Evolutionary conservation across 2,113 vertebrate species (phyloP).

Genomic region (Climacteris rufus): DNA sequence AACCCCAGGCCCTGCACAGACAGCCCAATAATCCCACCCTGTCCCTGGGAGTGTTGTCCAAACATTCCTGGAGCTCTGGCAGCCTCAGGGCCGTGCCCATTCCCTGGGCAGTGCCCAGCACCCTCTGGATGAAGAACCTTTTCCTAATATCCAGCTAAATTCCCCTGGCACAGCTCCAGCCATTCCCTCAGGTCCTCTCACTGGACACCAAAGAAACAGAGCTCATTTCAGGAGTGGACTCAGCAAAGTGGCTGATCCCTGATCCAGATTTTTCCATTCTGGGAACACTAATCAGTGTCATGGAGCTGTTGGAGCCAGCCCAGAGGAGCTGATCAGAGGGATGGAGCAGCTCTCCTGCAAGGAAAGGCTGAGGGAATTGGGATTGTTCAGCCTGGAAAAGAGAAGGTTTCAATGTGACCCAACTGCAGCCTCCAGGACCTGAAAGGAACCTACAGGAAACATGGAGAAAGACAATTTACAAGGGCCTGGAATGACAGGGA

Average conservation of each 20-base stretch:
- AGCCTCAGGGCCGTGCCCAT: not conserved
- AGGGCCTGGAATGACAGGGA: not conserved
- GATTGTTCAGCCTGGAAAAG: not conserved
- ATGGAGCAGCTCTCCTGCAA: not conserved
- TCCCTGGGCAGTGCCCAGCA: not conserved
- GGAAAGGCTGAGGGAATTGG: not conserved
- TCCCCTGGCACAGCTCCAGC: not conserved
- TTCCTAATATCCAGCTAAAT: accelerated
- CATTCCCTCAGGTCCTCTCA: not conserved
- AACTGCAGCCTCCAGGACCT: not conserved
- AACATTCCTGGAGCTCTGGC: not conserved
- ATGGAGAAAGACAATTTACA: not conserved
- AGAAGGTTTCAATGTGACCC: not conserved
- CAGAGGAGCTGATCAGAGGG: not conserved
- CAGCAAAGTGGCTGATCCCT: not conserved
- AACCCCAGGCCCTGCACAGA: accelerated
- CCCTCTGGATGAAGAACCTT: not conserved
- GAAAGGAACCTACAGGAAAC: not conserved
- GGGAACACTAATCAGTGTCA: not conserved
- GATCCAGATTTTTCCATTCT: not conserved
- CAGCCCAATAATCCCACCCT: not conserved
- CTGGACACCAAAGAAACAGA: not conserved
- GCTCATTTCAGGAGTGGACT: not conserved
- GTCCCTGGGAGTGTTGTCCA: accelerated
- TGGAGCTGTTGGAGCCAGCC: accelerated